Evolutionary conservation across 2,888 invertebrate genomes (phyloP).

Genomic region (Drosophila heteroneura): DNA sequence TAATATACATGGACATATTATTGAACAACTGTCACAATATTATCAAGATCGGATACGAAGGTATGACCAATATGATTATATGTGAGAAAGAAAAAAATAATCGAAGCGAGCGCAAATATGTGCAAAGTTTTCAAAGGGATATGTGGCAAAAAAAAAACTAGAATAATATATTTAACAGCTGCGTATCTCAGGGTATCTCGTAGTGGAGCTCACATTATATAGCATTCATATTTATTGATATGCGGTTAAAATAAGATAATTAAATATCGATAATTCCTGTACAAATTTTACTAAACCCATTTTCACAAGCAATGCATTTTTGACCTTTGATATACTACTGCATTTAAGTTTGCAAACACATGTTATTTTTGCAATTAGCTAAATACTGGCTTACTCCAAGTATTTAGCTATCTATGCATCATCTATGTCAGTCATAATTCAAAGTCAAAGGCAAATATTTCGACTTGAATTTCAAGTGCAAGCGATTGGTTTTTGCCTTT

Average conservation of each 20-base stretch:
- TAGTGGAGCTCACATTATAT: background rate
- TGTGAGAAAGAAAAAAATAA: no score
- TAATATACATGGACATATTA: background rate
- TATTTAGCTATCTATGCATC: background rate
- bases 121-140: background rate
- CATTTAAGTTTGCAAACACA: background rate
- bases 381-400: background rate
- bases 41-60: background rate
- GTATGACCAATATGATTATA: background rate
- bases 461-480: slow-evolving; percentile 8
- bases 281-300: background rate
- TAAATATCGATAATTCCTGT: background rate
- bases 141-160: background rate
- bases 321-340: background rate
- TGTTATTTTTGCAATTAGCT: background rate
- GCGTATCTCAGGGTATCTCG: background rate
- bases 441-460: slow-evolving; percentile 5
- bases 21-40: background rate
- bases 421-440: background rate
- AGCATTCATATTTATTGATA: background rate
- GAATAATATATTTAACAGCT: background rate
- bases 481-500: slow-evolving; percentile 28
- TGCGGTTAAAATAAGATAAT: background rate
- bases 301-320: background rate
- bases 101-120: background rate